A percentile compares a stretch with the other conserved stretches of the same genome.
Evolutionary conservation across 2,888 invertebrate species (phyloP).

Genomic region (Campoletis raptor): DNA sequence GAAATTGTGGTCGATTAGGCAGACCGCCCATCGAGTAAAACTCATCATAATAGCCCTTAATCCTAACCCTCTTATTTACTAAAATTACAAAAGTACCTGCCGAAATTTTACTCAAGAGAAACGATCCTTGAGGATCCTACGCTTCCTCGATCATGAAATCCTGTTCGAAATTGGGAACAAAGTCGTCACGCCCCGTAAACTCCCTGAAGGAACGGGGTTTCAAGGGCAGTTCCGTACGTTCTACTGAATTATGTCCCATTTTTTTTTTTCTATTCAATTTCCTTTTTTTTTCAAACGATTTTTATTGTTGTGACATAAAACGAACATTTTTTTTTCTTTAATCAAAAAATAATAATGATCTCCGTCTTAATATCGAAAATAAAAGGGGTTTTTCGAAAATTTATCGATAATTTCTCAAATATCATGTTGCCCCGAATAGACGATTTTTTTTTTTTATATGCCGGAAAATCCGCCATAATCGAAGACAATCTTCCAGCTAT

Average conservation of each 20-base stretch:
- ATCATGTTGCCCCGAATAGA: slow-evolving; percentile 72
- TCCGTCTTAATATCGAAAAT: neutral
- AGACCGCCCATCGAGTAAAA: neutral
- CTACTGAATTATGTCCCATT: neutral
- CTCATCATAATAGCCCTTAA: neutral
- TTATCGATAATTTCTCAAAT: slow-evolving; percentile 51
- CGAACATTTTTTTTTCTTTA: neutral
- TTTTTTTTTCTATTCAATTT: neutral
- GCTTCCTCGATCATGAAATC: slow-evolving; percentile 37
- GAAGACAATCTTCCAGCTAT: no score
- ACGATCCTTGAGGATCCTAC: neutral
- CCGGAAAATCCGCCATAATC: no score
- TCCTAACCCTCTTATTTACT: neutral
- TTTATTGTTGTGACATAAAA: neutral
- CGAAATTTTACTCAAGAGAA: neutral
- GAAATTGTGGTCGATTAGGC: slow-evolving; percentile 14
- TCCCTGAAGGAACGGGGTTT: neutral
- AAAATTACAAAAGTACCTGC: neutral
- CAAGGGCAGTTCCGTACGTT: neutral
- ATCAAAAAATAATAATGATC: neutral
- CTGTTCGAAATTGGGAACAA: slow-evolving; percentile 64
- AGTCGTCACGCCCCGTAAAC: slow-evolving; percentile 63
- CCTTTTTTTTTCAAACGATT: neutral
- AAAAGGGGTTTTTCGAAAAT: neutral
- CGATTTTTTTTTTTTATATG: no score